Evolutionary conservation across 2,888 invertebrate genomes (phyloP), one percentile per base, ranked within the genome.

Genomic region (Sicus ferrugineus): DNA sequence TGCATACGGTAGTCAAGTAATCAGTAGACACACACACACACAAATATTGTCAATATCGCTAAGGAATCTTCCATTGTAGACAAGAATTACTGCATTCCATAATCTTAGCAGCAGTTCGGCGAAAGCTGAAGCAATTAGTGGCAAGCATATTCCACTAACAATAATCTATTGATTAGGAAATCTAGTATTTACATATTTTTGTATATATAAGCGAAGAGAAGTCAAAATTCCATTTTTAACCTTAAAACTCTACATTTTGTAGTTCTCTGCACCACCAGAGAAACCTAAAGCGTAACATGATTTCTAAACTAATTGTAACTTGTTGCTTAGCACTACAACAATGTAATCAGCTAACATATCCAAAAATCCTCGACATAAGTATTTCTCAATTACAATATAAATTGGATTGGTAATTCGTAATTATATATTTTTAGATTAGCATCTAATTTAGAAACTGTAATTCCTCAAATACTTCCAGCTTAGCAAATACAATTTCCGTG

Each of bases 221-320:
- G 16, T 14, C 59, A 69, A 65, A 54, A 59, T 59, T 64, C 38
- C 50, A 70, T 61, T 56, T 67, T 69, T 66, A 66, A 58, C 63
- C 26, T 19, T 52, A 9, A 65, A 65, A 63, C 26, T n/a, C n/a
- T n/a, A 30, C 30, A 56, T 56, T 56, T 46, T 46, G 26, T 62
- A 62, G 42, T 66, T 67, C 58, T 59, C 48, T 48, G 42, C 28
- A 11, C 9, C 30, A 59, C 30, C 21, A 58, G 16, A 48, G 65
- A 23, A 26, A 26, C 42, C n/a, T 54, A 46, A 77, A 76, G 77
- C 77, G 78, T 79, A 78, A 75, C 76, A 78, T 76, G 75, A 76
- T 78, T 78, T 79, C 77, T 76, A 78, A 77, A 80, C 78, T 75
- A 76, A 74, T 72, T 71, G 73, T 75, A 74, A 69, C 58, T 28